Evolutionary conservation across 2,797 vertebrate species (phyloP).

Genomic region (Acipenser oxyrinchus): DNA sequence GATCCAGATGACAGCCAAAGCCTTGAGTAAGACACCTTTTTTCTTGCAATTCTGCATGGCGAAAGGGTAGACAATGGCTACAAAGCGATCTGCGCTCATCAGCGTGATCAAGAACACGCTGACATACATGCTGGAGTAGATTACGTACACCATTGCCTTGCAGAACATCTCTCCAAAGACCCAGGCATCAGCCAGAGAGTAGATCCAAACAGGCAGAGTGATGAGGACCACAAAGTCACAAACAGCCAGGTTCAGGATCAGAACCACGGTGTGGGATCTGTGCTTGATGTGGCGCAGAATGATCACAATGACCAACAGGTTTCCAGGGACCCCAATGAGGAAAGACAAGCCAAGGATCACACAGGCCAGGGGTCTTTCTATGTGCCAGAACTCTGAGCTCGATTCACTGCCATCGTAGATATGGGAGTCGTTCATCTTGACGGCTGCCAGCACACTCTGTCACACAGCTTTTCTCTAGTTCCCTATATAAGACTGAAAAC

Average conservation of each 20-base stretch:
- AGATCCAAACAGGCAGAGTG: slow-evolving; percentile 80
- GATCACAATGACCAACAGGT: slow-evolving; percentile 75
- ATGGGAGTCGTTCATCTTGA: too few species aligned
- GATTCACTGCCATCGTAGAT: too few species aligned
- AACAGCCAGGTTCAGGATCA: slow-evolving; percentile 71
- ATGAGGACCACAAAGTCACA: slow-evolving; percentile 74
- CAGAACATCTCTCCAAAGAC: slow-evolving; percentile 56
- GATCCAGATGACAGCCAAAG: slow-evolving; percentile 59
- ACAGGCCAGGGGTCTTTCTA: slow-evolving; percentile 35
- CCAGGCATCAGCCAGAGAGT: slow-evolving; percentile 66
- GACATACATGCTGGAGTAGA: slow-evolving; percentile 75
- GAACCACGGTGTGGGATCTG: slow-evolving; percentile 65
- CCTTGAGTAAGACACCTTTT: slow-evolving; percentile 47
- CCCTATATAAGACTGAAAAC: too few species aligned
- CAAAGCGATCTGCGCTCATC: slow-evolving; percentile 72
- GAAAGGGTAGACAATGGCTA: slow-evolving; percentile 70
- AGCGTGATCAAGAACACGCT: slow-evolving; percentile 76
- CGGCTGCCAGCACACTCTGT: too few species aligned
- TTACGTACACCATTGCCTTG: slow-evolving; percentile 64
- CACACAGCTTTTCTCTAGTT: too few species aligned
- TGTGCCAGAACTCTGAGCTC: too few species aligned
- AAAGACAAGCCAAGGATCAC: slow-evolving; percentile 68
- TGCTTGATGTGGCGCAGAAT: slow-evolving; percentile 64
- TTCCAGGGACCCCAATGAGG: slow-evolving; percentile 68
- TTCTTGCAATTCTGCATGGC: slow-evolving; percentile 56